A percentile compares a stretch with the other conserved stretches of the same genome.
Evolutionary conservation across 1,140 invertebrate species (phyloP).

Genomic region (Microplitis mediator): DNA sequence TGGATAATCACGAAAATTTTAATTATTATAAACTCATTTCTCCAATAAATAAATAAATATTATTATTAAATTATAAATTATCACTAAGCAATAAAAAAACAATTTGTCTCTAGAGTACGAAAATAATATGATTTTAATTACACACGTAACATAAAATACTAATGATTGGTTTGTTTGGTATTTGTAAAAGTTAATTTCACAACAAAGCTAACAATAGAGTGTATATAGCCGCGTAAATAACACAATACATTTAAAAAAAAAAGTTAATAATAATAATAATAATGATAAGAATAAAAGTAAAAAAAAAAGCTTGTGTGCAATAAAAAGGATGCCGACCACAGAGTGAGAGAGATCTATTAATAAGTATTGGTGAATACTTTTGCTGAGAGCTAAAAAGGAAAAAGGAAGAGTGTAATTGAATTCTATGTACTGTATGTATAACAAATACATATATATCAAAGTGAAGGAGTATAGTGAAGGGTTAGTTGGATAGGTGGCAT

Average conservation of each 20-base stretch:
- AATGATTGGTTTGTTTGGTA: not conserved
- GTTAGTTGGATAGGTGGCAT: conserved; percentile 47
- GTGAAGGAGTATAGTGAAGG: conserved; percentile 22
- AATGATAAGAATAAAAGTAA: not conserved
- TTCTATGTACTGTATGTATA: not conserved
- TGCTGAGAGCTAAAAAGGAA: not conserved
- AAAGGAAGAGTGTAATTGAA: not conserved
- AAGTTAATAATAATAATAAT: not conserved
- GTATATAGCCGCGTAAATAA: not conserved
- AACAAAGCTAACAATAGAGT: not conserved
- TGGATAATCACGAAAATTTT: too few species aligned
- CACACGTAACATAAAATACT: not conserved
- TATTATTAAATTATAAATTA: too few species aligned
- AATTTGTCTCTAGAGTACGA: not conserved
- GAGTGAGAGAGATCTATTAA: not conserved
- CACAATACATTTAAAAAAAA: not conserved
- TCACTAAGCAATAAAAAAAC: too few species aligned
- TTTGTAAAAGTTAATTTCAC: not conserved
- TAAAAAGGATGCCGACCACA: not conserved
- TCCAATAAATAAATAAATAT: too few species aligned
- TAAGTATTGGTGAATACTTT: not conserved
- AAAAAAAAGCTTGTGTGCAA: not conserved
- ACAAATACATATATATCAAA: not conserved
- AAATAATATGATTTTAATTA: not conserved
- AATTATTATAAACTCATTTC: too few species aligned